Evolutionary conservation across 2,888 invertebrate genomes (phyloP).

Genomic region (Epirrita christyi): DNA sequence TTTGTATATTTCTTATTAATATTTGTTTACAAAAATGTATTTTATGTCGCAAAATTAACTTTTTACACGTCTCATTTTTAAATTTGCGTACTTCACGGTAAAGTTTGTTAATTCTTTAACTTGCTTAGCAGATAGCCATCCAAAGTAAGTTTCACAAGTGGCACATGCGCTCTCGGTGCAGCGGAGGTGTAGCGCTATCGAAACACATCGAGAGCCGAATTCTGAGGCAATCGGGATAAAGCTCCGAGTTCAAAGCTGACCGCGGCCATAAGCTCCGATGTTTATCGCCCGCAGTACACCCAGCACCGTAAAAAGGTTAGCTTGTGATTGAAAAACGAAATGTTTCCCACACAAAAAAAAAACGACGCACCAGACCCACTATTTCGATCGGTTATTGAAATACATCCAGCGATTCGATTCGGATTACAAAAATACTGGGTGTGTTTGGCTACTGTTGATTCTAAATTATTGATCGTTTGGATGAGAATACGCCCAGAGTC

Average conservation of each 20-base stretch:
- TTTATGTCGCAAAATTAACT: too few species aligned
- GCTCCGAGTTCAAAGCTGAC: slow-evolving; percentile 69
- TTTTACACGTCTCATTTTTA: too few species aligned
- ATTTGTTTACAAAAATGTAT: too few species aligned
- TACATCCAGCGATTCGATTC: slow-evolving; percentile 72
- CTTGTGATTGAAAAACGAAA: slow-evolving; percentile 76
- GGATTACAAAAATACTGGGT: slow-evolving; percentile 63
- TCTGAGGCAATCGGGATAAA: slow-evolving; percentile 61
- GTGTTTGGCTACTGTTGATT: slow-evolving; percentile 77
- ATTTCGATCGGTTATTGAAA: slow-evolving; percentile 69
- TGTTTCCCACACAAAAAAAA: slow-evolving; percentile 75
- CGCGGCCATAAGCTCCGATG: slow-evolving; percentile 77
- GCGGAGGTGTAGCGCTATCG: neutral
- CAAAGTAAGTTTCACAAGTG: neutral
- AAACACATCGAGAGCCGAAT: slow-evolving; percentile 18
- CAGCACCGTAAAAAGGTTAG: slow-evolving; percentile 69
- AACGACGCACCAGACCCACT: slow-evolving; percentile 43
- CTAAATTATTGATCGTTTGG: slow-evolving; percentile 72
- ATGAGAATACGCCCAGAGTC: slow-evolving; percentile 30
- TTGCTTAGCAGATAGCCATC: neutral
- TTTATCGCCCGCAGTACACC: slow-evolving; percentile 72
- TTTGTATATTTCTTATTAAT: too few species aligned
- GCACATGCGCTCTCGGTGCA: neutral
- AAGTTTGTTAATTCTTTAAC: too few species aligned
- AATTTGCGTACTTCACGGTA: too few species aligned